phyloP scores from a whole-genome alignment of 2,888 invertebrate species.

The Cantharis rustica region DNA sequence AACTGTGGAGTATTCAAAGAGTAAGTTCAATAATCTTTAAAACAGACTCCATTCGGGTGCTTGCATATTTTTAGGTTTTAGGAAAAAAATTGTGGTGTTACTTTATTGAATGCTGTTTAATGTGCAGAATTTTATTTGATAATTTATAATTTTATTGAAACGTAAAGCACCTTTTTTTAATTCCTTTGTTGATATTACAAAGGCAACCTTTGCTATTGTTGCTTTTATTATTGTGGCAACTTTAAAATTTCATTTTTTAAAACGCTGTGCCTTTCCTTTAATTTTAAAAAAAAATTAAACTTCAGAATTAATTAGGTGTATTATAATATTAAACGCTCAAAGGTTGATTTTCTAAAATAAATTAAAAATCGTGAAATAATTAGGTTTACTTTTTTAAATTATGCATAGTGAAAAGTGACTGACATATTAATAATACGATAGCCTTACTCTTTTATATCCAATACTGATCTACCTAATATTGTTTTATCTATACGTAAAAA shows the following conservation, averaged over 20 bases:
- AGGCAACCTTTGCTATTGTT: not conserved
- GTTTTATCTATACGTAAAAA: slow-evolving; percentile 10
- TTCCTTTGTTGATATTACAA: not conserved
- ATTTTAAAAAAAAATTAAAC: not conserved
- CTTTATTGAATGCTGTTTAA: not conserved
- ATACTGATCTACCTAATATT: not conserved
- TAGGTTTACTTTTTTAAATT: slow-evolving; percentile 17
- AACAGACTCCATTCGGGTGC: not conserved
- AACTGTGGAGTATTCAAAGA: not conserved
- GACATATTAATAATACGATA: slow-evolving; percentile 30
- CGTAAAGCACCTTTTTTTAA: not conserved
- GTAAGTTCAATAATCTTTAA: not conserved
- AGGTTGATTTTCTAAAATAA: slow-evolving; percentile 14
- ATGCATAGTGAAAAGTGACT: slow-evolving; percentile 16
- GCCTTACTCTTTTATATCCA: slow-evolving; percentile 18
- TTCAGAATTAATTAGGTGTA: not conserved
- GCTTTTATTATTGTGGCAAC: not conserved
- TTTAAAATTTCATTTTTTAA: not conserved
- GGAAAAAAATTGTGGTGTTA: not conserved
- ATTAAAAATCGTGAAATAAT: slow-evolving; percentile 28
- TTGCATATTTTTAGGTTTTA: not conserved
- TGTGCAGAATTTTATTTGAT: not conserved
- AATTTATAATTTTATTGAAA: not conserved
- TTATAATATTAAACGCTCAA: not conserved
- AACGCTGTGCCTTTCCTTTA: not conserved